These are phyloP conservation scores for Enteromius thamalakanensis DNA, from an alignment of 2,797 vertebrate genomes.

Conservation along the genomic window DNA sequence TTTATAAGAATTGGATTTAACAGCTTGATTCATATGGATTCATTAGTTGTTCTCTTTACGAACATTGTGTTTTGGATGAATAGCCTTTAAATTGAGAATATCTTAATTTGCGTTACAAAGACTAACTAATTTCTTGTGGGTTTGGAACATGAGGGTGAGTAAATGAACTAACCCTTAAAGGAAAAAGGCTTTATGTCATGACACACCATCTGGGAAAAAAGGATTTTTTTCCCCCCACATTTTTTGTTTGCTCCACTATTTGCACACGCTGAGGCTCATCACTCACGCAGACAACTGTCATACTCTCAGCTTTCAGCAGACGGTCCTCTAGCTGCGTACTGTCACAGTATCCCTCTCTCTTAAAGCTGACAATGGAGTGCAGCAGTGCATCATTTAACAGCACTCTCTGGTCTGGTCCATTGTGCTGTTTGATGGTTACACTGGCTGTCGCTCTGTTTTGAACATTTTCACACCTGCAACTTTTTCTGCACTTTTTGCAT, in stretches of 20 bases:
- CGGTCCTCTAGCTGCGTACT: conserved; percentile 7
- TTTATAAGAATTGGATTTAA: background rate
- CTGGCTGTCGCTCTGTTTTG: conserved; percentile 2
- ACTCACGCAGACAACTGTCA: background rate
- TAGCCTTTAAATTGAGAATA: background rate
- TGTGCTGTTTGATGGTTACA: conserved; percentile 5
- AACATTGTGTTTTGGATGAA: background rate
- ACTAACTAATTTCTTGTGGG: background rate
- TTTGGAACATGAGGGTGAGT: background rate
- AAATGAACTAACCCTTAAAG: background rate
- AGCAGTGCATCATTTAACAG: conserved; percentile 22
- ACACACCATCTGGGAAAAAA: background rate
- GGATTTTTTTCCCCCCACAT: background rate
- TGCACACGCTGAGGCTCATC: background rate
- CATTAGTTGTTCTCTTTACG: background rate
- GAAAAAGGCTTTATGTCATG: background rate
- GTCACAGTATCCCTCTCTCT: conserved; percentile 34
- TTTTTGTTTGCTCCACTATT: background rate
- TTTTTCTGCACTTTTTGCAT: conserved; percentile 8
- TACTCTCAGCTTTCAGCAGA: conserved; percentile 4
- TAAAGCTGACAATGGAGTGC: conserved; percentile 19
- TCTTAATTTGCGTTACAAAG: background rate
- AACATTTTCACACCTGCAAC: conserved; percentile 28
- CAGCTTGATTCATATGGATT: background rate
- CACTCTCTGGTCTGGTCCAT: background rate